A percentile compares a stretch with the other conserved stretches of the same genome.
These are phyloP conservation scores for Lepilemur ruficaudatus DNA, from an alignment of 2,797 vertebrate genomes.

Conservation along the genomic window DNA sequence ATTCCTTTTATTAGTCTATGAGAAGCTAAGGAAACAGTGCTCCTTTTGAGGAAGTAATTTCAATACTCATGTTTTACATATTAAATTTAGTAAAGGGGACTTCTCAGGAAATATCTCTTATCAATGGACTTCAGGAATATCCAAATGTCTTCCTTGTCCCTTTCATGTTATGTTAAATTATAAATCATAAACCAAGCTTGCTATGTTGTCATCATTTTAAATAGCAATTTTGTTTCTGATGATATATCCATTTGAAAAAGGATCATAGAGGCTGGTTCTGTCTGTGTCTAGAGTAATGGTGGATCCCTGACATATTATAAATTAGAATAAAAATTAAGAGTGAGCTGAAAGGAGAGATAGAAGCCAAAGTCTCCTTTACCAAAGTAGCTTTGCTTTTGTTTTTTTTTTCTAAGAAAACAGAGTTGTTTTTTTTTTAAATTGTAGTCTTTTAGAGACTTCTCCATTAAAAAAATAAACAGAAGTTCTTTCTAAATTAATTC, in stretches of 20 bases:
- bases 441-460: slow-evolving; percentile 28
- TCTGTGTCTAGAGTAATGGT: neutral
- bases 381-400: neutral
- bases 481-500: neutral
- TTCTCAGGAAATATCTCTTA: neutral
- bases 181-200: neutral
- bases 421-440: neutral
- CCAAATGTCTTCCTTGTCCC: neutral
- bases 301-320: neutral
- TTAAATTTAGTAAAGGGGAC: neutral
- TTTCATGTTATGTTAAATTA: neutral
- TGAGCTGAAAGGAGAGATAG: neutral
- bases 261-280: neutral
- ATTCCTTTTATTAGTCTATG: neutral
- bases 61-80: neutral
- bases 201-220: neutral
- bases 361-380: neutral
- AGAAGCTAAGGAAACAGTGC: neutral
- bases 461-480: slow-evolving; percentile 36
- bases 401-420: neutral
- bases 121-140: neutral
- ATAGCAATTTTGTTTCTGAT: neutral
- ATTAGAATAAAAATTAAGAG: neutral
- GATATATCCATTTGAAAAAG: neutral
- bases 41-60: neutral